phyloP scores from a whole-genome alignment of 1,140 invertebrate species.

The Cydia fagiglandana region DNA sequence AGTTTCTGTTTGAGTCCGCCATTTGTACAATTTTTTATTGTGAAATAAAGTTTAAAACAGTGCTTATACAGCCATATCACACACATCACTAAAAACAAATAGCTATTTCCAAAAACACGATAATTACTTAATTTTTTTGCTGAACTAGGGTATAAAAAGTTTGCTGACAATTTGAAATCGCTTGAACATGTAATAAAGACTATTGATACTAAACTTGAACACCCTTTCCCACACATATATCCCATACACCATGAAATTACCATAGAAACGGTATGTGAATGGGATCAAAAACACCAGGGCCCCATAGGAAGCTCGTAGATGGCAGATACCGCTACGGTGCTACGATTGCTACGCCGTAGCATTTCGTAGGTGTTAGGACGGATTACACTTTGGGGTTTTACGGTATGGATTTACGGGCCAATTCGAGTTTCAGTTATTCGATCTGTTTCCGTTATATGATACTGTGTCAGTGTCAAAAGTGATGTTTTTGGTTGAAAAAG shows the following conservation, averaged over 20 bases:
- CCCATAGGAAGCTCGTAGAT: conserved; percentile 2
- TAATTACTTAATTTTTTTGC: no score
- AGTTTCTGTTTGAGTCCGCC: no score
- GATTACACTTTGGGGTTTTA: conserved; percentile 1
- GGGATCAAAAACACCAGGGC: not conserved
- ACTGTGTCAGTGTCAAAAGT: no score
- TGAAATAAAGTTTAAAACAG: no score
- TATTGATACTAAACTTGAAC: not conserved
- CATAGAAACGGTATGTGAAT: not conserved
- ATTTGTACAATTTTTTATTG: no score
- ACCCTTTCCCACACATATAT: conserved; percentile 3
- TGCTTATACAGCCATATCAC: no score
- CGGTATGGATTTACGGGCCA: not conserved
- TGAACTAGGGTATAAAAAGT: no score
- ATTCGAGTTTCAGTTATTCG: no score
- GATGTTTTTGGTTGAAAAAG: no score
- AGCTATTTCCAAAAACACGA: no score
- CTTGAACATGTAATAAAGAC: not conserved
- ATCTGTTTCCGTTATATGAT: not conserved
- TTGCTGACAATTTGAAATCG: not conserved
- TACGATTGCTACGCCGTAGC: not conserved
- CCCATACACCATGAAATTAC: conserved; percentile 10
- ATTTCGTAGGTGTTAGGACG: not conserved
- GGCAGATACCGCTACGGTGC: not conserved
- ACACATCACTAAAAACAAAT: no score